Evolutionary conservation across 1,140 invertebrate genomes (phyloP), one percentile per base, ranked within the genome.

Genomic region (Drosophila erecta): DNA sequence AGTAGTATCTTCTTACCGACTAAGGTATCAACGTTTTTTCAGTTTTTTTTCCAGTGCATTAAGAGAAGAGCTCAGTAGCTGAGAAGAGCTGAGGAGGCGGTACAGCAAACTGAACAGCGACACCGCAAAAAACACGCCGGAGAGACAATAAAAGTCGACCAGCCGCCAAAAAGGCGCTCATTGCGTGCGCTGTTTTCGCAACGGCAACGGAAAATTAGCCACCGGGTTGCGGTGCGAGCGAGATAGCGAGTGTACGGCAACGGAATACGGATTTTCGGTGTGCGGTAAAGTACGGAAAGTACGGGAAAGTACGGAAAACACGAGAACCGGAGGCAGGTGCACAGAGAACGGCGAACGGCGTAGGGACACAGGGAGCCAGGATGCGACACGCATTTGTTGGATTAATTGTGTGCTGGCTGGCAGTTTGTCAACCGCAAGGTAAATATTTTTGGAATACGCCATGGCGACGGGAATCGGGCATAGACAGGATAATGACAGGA

Each of bases 381-480:
- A 90, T 91, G 90, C 76, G 79, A 50, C 58, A 74, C 85, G 84
- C 84, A 89, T 87, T 87, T 87, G 74, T 81, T 83, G 90, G 81
- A 91, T 91, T 91, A 86, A 85, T 91, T 91, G 81, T 91, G 73
- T 76, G 81, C 75, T 65, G 90, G 70, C 57, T 91, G 67, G 81
- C 85, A 81, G 85, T 91, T 91, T 91, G 90, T 86, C 90, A 91
- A 86, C 85, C 90, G 55, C 85, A 91, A 91, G 90, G 90, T 91
- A 91, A 91, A 91, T 90, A 91, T 90, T 91, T 90, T 85, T 61
- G 65, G 70, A 60, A 55, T 51, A 56, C 74, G 74, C 27, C 66
- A 56, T 15, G 44, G 47, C 30, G 40, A 15, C 44, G 62, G 49
- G 46, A 41, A 51, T 37, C 24, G 53, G 15, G 37, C 41, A 65